Conservation (phyloP, 2,888 invertebrate genomes). For the Agrochola lychnidis region DNA sequence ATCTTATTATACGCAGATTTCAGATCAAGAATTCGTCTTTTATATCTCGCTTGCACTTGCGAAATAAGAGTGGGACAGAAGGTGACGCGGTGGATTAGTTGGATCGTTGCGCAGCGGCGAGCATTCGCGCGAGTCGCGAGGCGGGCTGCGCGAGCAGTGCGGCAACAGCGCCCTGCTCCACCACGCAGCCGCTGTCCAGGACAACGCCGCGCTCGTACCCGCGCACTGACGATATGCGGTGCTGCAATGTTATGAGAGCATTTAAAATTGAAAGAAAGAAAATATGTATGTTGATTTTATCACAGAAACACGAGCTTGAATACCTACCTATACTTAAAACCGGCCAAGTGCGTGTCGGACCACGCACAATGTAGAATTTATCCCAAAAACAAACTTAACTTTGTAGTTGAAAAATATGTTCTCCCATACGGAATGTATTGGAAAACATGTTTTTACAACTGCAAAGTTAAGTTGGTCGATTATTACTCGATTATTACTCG, state of each 20-base stretch:
- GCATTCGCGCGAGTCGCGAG: constrained; percentile 91
- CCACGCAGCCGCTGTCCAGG: constrained; percentile 92
- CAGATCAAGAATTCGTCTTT: neutral
- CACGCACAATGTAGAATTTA: too few relatives aligned
- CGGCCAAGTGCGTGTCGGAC: too few relatives aligned
- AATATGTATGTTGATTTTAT: neutral
- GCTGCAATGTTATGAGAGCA: constrained; percentile 83
- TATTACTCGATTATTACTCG: too few relatives aligned
- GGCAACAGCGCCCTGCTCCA: constrained; percentile 92
- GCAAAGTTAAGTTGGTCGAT: too few relatives aligned
- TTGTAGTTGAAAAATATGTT: too few relatives aligned
- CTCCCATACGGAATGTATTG: too few relatives aligned
- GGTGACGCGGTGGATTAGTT: constrained; percentile 53
- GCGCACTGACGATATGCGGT: constrained; percentile 93
- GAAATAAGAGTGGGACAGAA: neutral
- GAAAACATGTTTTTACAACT: too few relatives aligned
- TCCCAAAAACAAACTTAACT: too few relatives aligned
- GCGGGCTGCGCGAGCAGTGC: constrained; percentile 89
- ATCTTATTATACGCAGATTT: neutral
- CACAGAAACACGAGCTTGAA: neutral
- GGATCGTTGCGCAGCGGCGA: constrained; percentile 80
- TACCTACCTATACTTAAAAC: too few relatives aligned
- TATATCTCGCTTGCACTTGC: neutral
- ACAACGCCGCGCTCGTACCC: constrained; percentile 93
- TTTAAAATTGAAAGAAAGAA: neutral